Base-by-base conservation (phyloP, 2,888 invertebrate genomes). In the Elmis aenea region DNA sequence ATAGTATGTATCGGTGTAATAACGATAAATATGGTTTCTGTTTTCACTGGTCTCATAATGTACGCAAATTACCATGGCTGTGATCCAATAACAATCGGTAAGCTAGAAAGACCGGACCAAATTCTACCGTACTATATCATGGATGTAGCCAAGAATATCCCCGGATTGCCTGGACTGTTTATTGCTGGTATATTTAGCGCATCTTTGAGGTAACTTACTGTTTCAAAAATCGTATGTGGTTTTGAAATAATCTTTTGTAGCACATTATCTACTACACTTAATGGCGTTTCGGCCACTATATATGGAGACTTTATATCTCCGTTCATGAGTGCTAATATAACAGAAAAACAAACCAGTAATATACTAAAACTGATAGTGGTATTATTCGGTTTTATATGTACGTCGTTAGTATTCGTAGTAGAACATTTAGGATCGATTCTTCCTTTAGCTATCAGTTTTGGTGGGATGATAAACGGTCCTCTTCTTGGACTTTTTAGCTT, bases 141-240 rank as follows among this genome's bases (percentile, higher is more conserved):
- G 72, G 80, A 82, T 50, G 69, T 81, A n/a, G 74, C 83, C 0
- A 67, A 70, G 2, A 67, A 74, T 58, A 72, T 81, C 52, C 80
- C 81, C 9, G 85, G 85, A 0, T 70, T 86, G 28, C 78, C 84
- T 13, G 86, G 86, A 2, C 70, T 86, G 23, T 86, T 87, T 52
- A 75, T 85, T 3, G 83, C 85, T 13, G 80, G 85, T 13, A 72
- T 85, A 23, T 83, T 85, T 49, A 81, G 82, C 55, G 83, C 85
- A 0, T 82, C 83, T 1, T 71, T 85, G 13, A 79, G 75, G 75
- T 13, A n/a, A n/a, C n/a, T n/a, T n/a, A n/a, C n/a, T n/a, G n/a
- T n/a, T n/a, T n/a, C n/a, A n/a, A n/a, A n/a, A n/a, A n/a, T n/a
- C n/a, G n/a, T n/a, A n/a, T n/a, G n/a, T n/a, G n/a, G n/a, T n/a